Evolutionary conservation across 2,113 vertebrate species (phyloP).

Genomic region (Siniperca knerii): DNA sequence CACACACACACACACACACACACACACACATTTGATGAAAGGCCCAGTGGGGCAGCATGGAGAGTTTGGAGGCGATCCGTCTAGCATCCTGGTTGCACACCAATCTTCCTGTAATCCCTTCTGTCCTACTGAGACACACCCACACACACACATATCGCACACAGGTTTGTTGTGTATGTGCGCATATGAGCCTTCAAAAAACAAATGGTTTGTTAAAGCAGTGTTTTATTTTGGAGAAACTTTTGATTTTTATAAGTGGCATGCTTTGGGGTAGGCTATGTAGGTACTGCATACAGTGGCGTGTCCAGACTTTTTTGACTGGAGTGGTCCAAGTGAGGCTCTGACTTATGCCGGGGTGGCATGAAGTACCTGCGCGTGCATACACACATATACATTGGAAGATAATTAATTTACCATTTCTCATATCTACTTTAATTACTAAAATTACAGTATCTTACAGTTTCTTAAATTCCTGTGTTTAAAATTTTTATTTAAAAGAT

Average conservation of each 20-base stretch:
- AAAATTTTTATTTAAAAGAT: too few relatives aligned
- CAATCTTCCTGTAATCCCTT: constrained; percentile 81
- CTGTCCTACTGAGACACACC: constrained; percentile 50
- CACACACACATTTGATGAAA: constrained; percentile 70
- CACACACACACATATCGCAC: constrained; percentile 25
- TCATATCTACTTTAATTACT: too few relatives aligned
- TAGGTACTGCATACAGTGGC: neutral
- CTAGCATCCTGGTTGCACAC: constrained; percentile 72
- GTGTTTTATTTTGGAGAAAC: neutral
- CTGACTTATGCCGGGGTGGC: too few relatives aligned
- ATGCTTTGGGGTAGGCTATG: neutral
- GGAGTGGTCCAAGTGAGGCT: too few relatives aligned
- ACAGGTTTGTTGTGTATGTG: constrained; percentile 11
- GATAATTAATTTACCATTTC: too few relatives aligned
- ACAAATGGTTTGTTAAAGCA: neutral
- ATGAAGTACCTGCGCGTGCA: too few relatives aligned
- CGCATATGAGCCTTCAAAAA: neutral
- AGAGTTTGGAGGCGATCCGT: constrained; percentile 65
- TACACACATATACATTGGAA: too few relatives aligned
- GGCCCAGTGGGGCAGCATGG: constrained; percentile 79
- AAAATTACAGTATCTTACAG: too few relatives aligned
- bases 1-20: constrained; percentile 53
- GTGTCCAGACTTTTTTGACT: too few relatives aligned
- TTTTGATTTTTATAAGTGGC: neutral
- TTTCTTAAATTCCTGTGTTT: too few relatives aligned